A percentile compares a stretch with the other conserved stretches of the same genome.
phyloP scores from a whole-genome alignment of 2,113 vertebrate genomes.

The Macroglossus sobrinus region DNA sequence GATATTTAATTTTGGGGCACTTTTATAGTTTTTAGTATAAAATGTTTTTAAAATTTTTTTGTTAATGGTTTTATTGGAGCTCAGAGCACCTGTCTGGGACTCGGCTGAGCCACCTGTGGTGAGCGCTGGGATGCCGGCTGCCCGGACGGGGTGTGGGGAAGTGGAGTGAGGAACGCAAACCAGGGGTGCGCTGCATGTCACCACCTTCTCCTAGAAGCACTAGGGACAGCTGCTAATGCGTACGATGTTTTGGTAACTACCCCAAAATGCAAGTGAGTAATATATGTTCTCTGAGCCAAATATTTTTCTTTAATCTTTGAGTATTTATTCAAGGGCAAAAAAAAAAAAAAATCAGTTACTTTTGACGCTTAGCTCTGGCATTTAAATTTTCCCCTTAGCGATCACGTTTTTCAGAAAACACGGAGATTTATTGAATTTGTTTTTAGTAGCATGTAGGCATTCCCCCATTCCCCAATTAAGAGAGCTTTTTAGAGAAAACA shows the following conservation, averaged over 20 bases:
- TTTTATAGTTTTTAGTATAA: neutral
- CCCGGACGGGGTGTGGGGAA: neutral
- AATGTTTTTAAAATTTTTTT: neutral
- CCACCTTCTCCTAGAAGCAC: slow-evolving; percentile 40
- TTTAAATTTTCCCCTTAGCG: slow-evolving; percentile 32
- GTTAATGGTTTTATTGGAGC: slow-evolving; percentile 1
- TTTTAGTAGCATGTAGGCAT: neutral
- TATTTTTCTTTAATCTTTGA: slow-evolving; percentile 34
- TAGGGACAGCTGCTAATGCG: slow-evolving; percentile 39
- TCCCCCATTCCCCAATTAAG: neutral
- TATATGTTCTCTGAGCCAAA: slow-evolving; percentile 15
- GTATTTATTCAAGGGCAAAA: slow-evolving; percentile 2
- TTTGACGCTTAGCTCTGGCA: neutral
- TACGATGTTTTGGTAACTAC: slow-evolving; percentile 54
- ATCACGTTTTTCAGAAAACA: neutral
- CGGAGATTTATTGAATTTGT: neutral
- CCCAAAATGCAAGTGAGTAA: slow-evolving; percentile 41
- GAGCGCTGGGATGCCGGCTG: slow-evolving; percentile 3
- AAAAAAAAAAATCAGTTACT: neutral
- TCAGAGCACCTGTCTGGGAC: slow-evolving; percentile 35
- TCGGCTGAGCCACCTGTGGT: neutral
- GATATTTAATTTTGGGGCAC: neutral
- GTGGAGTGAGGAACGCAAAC: neutral
- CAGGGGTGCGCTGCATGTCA: slow-evolving; percentile 36
- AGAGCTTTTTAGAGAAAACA: neutral